Evolutionary conservation across 2,113 vertebrate species (phyloP).

Genomic region (Ceyx margarethae): DNA sequence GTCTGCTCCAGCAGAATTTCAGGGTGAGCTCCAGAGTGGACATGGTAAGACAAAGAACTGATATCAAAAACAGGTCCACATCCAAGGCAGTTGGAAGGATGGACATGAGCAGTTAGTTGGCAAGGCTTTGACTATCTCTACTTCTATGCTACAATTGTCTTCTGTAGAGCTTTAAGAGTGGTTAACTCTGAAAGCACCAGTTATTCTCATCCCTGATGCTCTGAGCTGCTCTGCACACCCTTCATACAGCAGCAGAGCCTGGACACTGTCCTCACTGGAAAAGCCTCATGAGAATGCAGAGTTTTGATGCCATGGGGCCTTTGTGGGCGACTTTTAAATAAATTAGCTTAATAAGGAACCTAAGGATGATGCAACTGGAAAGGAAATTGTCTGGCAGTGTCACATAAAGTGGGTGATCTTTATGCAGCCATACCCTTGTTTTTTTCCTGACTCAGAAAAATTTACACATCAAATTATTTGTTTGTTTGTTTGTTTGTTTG

Average conservation of each 20-base stretch:
- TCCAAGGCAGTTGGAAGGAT: neutral
- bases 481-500: neutral
- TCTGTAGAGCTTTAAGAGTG: neutral
- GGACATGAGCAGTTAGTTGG: neutral
- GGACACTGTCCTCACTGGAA: neutral
- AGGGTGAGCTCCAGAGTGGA: neutral
- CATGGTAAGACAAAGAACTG: neutral
- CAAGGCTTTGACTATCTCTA: neutral
- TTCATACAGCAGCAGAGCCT: neutral
- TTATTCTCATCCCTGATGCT: fast-evolving
- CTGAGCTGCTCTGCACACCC: fast-evolving
- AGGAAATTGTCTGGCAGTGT: neutral
- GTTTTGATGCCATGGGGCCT: neutral
- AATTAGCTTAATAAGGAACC: neutral
- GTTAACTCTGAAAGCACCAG: neutral
- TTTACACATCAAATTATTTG: neutral
- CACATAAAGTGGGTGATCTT: neutral
- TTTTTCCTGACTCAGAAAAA: neutral
- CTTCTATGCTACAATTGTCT: neutral
- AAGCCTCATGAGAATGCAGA: neutral
- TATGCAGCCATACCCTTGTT: neutral
- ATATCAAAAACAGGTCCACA: neutral
- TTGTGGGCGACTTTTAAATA: neutral
- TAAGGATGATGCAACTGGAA: neutral
- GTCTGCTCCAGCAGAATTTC: neutral